phyloP scores from a whole-genome alignment of 1,140 invertebrate genomes.

The Scaptodrosophila lebanonensis region DNA sequence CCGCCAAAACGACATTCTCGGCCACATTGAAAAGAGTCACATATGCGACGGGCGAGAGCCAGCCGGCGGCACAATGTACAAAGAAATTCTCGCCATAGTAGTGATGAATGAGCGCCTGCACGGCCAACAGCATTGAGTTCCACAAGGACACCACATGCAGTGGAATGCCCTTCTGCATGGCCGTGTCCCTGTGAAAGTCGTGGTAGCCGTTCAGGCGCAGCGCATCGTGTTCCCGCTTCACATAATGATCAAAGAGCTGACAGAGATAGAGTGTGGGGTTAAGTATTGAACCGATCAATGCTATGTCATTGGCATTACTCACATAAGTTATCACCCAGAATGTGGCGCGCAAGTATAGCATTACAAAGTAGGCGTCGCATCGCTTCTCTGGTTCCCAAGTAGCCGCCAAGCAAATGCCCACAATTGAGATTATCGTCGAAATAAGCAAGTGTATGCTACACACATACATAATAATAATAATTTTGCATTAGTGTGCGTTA shows the following conservation, averaged over 20 bases:
- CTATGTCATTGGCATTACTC: conserved; percentile 39
- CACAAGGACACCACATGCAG: conserved; percentile 82
- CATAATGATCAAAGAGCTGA: conserved; percentile 80
- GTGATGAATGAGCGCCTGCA: conserved; percentile 82
- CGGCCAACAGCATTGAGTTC: conserved; percentile 80
- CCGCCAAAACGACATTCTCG: conserved; percentile 79
- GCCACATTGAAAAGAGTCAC: conserved; percentile 79
- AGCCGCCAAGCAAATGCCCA: conserved; percentile 80
- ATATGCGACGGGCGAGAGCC: conserved; percentile 81
- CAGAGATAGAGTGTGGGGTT: conserved; percentile 6
- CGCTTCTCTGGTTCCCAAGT: conserved; percentile 79
- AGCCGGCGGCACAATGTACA: conserved; percentile 79
- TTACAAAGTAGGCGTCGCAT: conserved; percentile 83
- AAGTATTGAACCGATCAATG: not conserved
- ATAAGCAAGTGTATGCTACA: conserved; percentile 77
- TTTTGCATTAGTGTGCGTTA: conserved; percentile 9
- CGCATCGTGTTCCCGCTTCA: conserved; percentile 80
- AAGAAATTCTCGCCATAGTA: conserved; percentile 81
- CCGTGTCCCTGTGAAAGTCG: conserved; percentile 82
- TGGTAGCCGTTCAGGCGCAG: conserved; percentile 82
- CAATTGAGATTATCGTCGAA: conserved; percentile 79
- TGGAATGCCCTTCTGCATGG: conserved; percentile 80
- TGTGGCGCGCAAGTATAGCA: conserved; percentile 81
- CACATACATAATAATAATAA: not conserved
- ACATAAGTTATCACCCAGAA: conserved; percentile 82